These are phyloP conservation scores for Tautogolabrus adspersus DNA, from an alignment of 2,113 vertebrate species.

Conservation along the genomic window DNA sequence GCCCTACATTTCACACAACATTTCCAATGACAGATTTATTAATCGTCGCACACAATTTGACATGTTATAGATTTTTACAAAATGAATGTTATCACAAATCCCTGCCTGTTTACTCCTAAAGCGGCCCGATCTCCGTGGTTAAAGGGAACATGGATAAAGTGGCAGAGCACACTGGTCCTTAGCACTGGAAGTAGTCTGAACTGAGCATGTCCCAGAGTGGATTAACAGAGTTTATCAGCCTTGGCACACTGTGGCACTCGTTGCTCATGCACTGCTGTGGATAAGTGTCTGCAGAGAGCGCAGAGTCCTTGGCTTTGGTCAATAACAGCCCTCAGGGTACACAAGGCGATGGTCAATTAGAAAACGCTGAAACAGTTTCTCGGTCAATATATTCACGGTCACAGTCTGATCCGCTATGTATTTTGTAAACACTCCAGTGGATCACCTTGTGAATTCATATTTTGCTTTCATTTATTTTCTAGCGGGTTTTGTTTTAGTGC, in stretches of 20 bases:
- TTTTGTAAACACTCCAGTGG: constrained; percentile 29
- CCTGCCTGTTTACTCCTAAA: constrained; percentile 28
- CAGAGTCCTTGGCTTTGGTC: constrained; percentile 58
- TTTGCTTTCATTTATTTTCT: neutral
- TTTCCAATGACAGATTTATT: constrained; percentile 35
- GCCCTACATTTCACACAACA: constrained; percentile 29
- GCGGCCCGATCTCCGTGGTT: constrained; percentile 24
- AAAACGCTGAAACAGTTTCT: constrained; percentile 57
- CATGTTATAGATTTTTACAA: constrained; percentile 37
- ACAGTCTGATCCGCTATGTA: constrained; percentile 16
- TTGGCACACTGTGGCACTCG: constrained; percentile 61
- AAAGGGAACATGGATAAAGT: constrained; percentile 47
- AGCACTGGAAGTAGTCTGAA: constrained; percentile 44
- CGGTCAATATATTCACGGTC: constrained; percentile 54
- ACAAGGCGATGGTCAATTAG: constrained; percentile 51
- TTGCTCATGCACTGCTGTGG: constrained; percentile 39
- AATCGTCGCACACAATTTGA: constrained; percentile 24
- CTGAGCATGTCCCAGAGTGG: constrained; percentile 61
- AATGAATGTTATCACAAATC: constrained; percentile 43
- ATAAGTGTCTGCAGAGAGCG: constrained; percentile 65
- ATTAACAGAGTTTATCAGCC: constrained; percentile 78
- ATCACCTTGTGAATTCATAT: constrained; percentile 3
- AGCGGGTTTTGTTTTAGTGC: too few relatives aligned
- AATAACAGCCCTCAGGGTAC: constrained; percentile 58
- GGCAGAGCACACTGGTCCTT: constrained; percentile 32